Percentiles rank a stretch among this genome's conserved stretches.
Conservation (phyloP, 2,888 invertebrate genomes). For the Volucella inanis region DNA sequence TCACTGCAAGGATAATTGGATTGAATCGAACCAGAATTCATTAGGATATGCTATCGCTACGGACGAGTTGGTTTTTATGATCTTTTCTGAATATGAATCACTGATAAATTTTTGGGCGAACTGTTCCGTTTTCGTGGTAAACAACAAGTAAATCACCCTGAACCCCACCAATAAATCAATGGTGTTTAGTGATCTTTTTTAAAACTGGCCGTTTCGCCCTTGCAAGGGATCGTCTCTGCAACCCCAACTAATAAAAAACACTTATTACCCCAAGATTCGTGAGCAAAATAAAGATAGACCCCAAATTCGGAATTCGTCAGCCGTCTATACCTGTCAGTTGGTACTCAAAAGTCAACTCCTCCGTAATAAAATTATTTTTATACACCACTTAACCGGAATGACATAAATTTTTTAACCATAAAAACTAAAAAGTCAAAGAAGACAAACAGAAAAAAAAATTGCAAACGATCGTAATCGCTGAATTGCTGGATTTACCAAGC, state of each 20-base stretch:
- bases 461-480: not conserved
- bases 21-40: too few species aligned
- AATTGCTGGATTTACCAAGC: constrained; percentile 27
- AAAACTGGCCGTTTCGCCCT: constrained; percentile 28
- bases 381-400: constrained; percentile 68
- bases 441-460: constrained; percentile 4
- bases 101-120: too few species aligned
- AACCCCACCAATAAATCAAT: constrained; percentile 9
- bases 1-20: too few species aligned
- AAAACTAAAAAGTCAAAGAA: constrained; percentile 31
- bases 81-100: too few species aligned
- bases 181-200: constrained; percentile 32
- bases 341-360: constrained; percentile 58
- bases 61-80: too few species aligned
- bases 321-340: not conserved
- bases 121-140: too few species aligned
- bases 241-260: constrained; percentile 49
- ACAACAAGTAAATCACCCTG: constrained; percentile 17
- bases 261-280: constrained; percentile 66
- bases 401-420: constrained; percentile 60
- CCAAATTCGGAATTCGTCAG: constrained; percentile 29
- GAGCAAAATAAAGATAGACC: constrained; percentile 57
- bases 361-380: constrained; percentile 67
- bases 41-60: too few species aligned
- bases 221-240: constrained; percentile 39